These are phyloP conservation scores for Cryptus viduatorius DNA, from an alignment of 2,888 invertebrate genomes.

Conservation along the genomic window DNA sequence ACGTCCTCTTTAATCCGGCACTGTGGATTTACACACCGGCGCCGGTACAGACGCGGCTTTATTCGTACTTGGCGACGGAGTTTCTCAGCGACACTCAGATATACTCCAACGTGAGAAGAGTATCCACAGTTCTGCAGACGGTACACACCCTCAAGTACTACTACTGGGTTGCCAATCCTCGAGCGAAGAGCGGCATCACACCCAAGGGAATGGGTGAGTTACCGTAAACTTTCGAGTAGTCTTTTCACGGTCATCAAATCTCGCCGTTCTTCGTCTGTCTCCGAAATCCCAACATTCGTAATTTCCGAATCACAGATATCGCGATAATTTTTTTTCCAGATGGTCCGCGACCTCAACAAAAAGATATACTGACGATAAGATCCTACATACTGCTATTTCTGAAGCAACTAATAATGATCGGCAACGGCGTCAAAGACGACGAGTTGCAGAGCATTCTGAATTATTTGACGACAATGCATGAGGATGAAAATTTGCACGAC, in stretches of 20 bases:
- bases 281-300: neutral
- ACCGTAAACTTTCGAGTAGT: constrained; percentile 35
- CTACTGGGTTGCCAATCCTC: constrained; percentile 99
- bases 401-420: constrained; percentile 98
- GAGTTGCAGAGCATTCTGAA: constrained; percentile 99
- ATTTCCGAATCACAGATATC: neutral
- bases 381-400: constrained; percentile 98
- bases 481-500: constrained; percentile 99
- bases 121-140: constrained; percentile 98
- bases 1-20: constrained; percentile 99
- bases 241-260: constrained; percentile 44
- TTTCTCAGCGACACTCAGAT: constrained; percentile 99
- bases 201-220: constrained; percentile 97
- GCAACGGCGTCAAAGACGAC: constrained; percentile 98
- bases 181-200: constrained; percentile 96
- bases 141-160: constrained; percentile 99
- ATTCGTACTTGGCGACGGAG: constrained; percentile 99
- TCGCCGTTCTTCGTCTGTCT: neutral
- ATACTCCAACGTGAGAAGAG: constrained; percentile 97
- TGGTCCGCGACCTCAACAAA: constrained; percentile 96
- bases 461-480: constrained; percentile 98
- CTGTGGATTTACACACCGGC: constrained; percentile 99
- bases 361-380: constrained; percentile 97
- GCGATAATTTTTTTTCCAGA: constrained; percentile 87
- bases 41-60: constrained; percentile 96